Base-by-base conservation (phyloP, 2,888 invertebrate genomes). In the Chirona hameri region DNA sequence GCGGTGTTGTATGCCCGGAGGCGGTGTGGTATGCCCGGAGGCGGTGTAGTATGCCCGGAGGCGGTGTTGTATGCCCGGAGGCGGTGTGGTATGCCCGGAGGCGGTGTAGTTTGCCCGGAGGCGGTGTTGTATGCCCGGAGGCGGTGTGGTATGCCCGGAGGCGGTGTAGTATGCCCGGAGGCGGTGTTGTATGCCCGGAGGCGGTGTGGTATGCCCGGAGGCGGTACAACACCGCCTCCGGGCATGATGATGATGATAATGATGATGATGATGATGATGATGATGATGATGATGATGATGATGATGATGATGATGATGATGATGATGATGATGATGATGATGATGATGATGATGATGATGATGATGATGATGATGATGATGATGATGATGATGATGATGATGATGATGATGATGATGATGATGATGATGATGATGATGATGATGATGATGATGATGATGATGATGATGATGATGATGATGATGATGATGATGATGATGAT, bases 261-360 rank as follows among this genome's bases (percentile, higher is more conserved):
- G 65, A 65, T n/a, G 65, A 65, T 65, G 65, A 65, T n/a, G 65
- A 65, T 65, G 65, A 65, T n/a, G 65, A 65, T 65, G 65, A 65
- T 65, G 65, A 65, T 65, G 65, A n/a, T n/a, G 65, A 65, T 65
- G 65, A 65, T n/a, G 65, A 65, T 65, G 65, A 65, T n/a, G 65
- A 65, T 65, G 65, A 65, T n/a, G 65, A 65, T 65, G 65, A 65
- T n/a, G 65, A 65, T 21, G 65, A 65, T n/a, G 65, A 65, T 65
- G 65, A n/a, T n/a, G 65, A 65, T 65, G n/a, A 65, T 65, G n/a
- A 65, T 65, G 65, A 65, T n/a, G 65, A 65, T 65, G 65, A 65
- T n/a, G 65, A 65, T n/a, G 65, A 65, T n/a, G 65, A 65, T 65
- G 65, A 21, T 65, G n/a, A 65, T 65, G 65, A 65, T 65, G 65